Base-by-base conservation (phyloP, 2,113 vertebrate species). In the Bujurquina vittata region DNA sequence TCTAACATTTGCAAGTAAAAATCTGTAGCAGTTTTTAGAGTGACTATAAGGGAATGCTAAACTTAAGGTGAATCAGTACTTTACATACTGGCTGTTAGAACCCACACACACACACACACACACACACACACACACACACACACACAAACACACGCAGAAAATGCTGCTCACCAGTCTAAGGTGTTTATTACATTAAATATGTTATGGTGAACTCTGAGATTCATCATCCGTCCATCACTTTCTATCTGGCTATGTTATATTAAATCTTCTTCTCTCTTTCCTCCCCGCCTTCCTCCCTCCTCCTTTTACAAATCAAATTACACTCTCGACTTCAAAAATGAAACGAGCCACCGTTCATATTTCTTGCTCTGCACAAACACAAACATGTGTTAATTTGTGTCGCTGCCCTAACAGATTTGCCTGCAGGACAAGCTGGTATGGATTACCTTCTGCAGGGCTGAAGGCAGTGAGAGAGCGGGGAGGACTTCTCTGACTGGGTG, bases 321-420 rank as follows among this genome's bases (percentile, higher is more conserved):
- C 1, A 55, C 83, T 86, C 89, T 93, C 80, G 87, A 49, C 83
- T 83, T 88, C 73, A 87, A 84, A 91, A 89, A 91, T 90, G 77
- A 85, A 91, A 92, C 52, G 85, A 88, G 80, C 79, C 18, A 6
- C 57, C 26, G 73, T 88, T 91, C 86, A 91, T 91, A 85, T 78
- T 86, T 91, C 89, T 90, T 91, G 91, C 88, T 83, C 60, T 78
- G 84, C 90, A 89, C 90, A 93, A 91, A 92, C 90, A 92, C 87
- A 92, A 92, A 91, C 87, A 88, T 18, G 80, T 92, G 91, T 93
- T 93, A 83, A 90, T 92, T 92, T 92, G 87, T 88, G 89, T 80
- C 37, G 81, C 87, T 86, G 89, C 84, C 87, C 91, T 52, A 59
- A 89, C 87, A 87, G 77, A 88, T 90, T 80, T 92, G 89, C 86